Evolutionary conservation across 2,113 vertebrate genomes (phyloP).

Genomic region (Lethenteron reissneri): DNA sequence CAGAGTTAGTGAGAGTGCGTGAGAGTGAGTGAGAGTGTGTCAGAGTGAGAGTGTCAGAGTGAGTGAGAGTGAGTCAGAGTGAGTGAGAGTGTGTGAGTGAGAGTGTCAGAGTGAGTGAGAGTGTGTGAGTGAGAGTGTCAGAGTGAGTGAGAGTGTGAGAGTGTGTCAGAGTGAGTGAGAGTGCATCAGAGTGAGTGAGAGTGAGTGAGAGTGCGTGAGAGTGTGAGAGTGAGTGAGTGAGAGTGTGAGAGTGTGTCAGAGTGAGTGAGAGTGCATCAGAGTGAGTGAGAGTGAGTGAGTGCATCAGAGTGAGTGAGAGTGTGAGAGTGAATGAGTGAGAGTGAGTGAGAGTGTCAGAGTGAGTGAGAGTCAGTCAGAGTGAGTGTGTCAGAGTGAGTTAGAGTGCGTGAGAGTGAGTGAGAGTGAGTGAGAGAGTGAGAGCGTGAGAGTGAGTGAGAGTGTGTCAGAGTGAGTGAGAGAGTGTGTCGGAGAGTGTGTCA

Average conservation of each 20-base stretch:
- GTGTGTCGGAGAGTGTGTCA: neutral
- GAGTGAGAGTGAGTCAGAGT: neutral
- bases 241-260: neutral
- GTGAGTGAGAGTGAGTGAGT: neutral
- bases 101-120: neutral
- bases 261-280: neutral
- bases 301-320: neutral
- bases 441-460: neutral
- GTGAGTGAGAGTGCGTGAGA: no score
- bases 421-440: neutral
- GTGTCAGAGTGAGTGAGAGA: slow-evolving; percentile 5
- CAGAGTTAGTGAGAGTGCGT: neutral
- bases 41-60: neutral
- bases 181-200: no score
- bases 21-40: neutral
- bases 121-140: neutral
- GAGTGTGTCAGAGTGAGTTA: neutral
- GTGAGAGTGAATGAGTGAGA: neutral
- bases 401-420: slow-evolving; percentile 2
- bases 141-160: slow-evolving; percentile 1
- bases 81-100: neutral
- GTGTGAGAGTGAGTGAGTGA: no score
- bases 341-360: neutral
- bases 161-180: neutral
- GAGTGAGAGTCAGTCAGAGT: neutral